These are phyloP conservation scores for Drosophila nr. medialis DNA, from an alignment of 2,888 invertebrate genomes.

Conservation along the genomic window DNA sequence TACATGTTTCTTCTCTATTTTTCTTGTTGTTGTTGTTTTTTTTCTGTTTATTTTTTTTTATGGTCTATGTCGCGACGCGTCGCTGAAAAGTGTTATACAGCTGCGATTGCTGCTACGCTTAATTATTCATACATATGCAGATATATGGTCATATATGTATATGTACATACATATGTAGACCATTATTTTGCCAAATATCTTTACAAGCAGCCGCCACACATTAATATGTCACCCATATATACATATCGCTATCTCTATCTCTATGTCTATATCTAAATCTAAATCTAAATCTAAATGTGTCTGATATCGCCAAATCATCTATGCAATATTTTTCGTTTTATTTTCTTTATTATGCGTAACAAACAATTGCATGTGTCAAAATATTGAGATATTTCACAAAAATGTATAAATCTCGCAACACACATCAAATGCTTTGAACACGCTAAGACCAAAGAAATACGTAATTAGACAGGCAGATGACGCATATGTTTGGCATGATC, in stretches of 20 bases:
- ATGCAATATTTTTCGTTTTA: conserved; percentile 32
- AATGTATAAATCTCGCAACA: conserved; percentile 44
- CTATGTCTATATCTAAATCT: not conserved
- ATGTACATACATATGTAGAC: not conserved
- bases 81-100: conserved; percentile 64
- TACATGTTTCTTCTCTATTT: conserved; percentile 5
- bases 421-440: conserved; percentile 25
- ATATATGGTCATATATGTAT: conserved; percentile 29
- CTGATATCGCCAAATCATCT: conserved; percentile 35
- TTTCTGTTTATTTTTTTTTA: conserved; percentile 23
- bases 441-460: not conserved
- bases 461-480: conserved; percentile 25
- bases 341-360: conserved; percentile 53
- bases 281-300: conserved; percentile 15
- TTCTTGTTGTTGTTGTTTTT: not conserved
- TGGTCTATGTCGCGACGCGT: conserved; percentile 36
- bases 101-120: conserved; percentile 68
- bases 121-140: conserved; percentile 69
- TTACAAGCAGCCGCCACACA: conserved; percentile 26
- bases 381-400: conserved; percentile 71
- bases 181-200: conserved; percentile 25
- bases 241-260: not conserved
- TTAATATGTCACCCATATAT: not conserved
- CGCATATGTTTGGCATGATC: conserved; percentile 55
- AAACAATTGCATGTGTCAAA: conserved; percentile 73